These are phyloP conservation scores for Dicranocentrus wangi DNA, from an alignment of 2,888 invertebrate species.

Conservation along the genomic window DNA sequence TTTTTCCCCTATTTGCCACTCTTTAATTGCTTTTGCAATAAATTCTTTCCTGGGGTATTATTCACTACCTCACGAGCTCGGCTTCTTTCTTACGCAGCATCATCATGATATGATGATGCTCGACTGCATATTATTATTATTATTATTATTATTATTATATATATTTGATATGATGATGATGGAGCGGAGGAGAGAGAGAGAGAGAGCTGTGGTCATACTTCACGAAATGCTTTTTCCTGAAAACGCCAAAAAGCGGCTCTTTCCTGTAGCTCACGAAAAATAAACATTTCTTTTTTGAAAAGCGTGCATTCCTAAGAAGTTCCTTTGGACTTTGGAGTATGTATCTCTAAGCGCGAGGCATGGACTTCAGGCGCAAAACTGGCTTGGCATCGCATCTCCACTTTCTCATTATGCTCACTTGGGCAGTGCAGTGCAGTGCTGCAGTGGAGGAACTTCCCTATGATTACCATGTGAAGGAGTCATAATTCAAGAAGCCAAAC, in stretches of 20 bases:
- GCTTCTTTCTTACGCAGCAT: conserved; percentile 50
- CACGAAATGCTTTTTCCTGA: no score
- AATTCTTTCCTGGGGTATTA: conserved; percentile 30
- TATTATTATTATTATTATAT: no score
- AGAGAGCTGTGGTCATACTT: background rate
- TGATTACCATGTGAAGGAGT: conserved; percentile 1
- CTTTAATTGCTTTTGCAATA: conserved; percentile 22
- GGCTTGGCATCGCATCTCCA: background rate
- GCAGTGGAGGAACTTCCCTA: background rate
- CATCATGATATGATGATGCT: no score
- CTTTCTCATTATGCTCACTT: background rate
- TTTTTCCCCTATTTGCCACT: conserved; percentile 9
- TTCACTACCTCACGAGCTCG: conserved; percentile 32
- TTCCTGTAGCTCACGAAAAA: no score
- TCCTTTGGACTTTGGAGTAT: no score
- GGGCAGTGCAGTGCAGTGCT: no score
- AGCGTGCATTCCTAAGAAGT: no score
- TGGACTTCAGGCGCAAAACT: background rate
- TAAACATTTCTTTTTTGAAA: no score
- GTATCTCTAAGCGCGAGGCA: background rate
- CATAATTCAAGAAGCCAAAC: background rate
- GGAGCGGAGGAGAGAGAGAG: background rate
- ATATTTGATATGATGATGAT: no score
- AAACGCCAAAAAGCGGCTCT: no score
- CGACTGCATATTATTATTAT: no score